Percentiles rank a stretch among this genome's conserved stretches.
Conservation (phyloP, 2,113 vertebrate species). For the Gymnobelideus leadbeateri region DNA sequence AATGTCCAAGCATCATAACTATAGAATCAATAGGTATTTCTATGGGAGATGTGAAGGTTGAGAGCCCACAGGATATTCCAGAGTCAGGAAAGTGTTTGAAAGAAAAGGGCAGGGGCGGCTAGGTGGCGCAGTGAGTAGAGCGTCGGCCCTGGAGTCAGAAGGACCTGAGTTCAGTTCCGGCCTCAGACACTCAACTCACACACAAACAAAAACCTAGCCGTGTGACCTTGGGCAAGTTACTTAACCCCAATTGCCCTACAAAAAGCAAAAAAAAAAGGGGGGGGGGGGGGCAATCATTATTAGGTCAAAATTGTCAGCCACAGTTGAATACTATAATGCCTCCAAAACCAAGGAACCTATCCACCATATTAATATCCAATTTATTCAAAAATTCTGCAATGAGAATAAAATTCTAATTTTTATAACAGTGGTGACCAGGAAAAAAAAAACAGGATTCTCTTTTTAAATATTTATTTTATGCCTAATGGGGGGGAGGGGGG, state of each 20-base stretch:
- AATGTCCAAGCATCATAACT: neutral
- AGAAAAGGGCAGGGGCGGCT: neutral
- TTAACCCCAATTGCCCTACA: too few relatives aligned
- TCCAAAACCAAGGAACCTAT: neutral
- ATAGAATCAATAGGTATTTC: neutral
- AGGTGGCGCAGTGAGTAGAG: too few relatives aligned
- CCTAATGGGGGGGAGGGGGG: neutral
- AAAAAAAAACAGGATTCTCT: neutral
- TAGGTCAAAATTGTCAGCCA: too few relatives aligned
- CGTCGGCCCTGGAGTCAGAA: too few relatives aligned
- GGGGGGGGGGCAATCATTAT: too few relatives aligned
- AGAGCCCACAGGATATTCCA: neutral
- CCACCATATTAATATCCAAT: neutral
- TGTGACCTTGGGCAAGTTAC: too few relatives aligned
- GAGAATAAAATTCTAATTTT: neutral
- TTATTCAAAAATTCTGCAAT: neutral
- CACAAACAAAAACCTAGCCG: too few relatives aligned
- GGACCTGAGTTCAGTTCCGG: too few relatives aligned
- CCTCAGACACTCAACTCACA: too few relatives aligned
- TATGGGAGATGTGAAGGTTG: neutral
- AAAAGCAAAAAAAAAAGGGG: too few relatives aligned
- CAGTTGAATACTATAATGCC: too few relatives aligned
- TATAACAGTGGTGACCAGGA: neutral
- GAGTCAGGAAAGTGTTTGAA: neutral
- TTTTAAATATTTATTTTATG: neutral